phyloP scores from a whole-genome alignment of 2,888 invertebrate genomes.

The Standfussiana lucernea region DNA sequence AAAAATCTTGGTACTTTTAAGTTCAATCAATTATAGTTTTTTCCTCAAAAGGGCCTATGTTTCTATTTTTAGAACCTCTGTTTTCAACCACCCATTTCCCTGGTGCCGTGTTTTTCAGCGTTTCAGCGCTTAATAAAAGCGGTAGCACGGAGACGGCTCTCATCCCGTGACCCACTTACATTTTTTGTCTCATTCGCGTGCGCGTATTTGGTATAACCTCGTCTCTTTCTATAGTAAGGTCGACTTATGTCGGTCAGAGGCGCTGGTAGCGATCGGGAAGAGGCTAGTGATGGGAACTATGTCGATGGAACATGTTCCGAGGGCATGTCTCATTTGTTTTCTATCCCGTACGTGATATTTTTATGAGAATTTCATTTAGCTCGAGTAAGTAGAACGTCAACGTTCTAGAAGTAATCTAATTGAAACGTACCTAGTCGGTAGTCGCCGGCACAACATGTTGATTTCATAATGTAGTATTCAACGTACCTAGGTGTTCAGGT shows the following conservation, averaged over 20 bases:
- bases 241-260: slow-evolving; percentile 88
- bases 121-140: slow-evolving; percentile 82
- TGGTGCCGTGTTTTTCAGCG: slow-evolving; percentile 76
- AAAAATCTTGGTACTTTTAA: slow-evolving; percentile 31
- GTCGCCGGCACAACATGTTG: slow-evolving; percentile 25
- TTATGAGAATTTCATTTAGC: slow-evolving; percentile 32
- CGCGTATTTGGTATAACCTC: slow-evolving; percentile 58
- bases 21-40: slow-evolving; percentile 77
- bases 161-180: slow-evolving; percentile 89
- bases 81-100: slow-evolving; percentile 79
- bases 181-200: slow-evolving; percentile 72
- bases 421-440: slow-evolving; percentile 21
- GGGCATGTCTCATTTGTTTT: slow-evolving; percentile 27
- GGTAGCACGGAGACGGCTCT: slow-evolving; percentile 80
- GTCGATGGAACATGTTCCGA: slow-evolving; percentile 52
- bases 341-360: slow-evolving; percentile 22
- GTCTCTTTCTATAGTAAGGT: slow-evolving; percentile 85
- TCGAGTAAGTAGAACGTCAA: slow-evolving; percentile 40
- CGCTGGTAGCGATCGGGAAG: slow-evolving; percentile 86
- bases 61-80: slow-evolving; percentile 82
- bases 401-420: slow-evolving; percentile 61
- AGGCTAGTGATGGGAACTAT: slow-evolving; percentile 74
- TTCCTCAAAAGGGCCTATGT: slow-evolving; percentile 66
- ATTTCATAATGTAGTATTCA: slow-evolving; percentile 38
- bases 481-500: neutral